Conservation (phyloP, 2,797 vertebrate species). For the Chaetodon trifasciatus region DNA sequence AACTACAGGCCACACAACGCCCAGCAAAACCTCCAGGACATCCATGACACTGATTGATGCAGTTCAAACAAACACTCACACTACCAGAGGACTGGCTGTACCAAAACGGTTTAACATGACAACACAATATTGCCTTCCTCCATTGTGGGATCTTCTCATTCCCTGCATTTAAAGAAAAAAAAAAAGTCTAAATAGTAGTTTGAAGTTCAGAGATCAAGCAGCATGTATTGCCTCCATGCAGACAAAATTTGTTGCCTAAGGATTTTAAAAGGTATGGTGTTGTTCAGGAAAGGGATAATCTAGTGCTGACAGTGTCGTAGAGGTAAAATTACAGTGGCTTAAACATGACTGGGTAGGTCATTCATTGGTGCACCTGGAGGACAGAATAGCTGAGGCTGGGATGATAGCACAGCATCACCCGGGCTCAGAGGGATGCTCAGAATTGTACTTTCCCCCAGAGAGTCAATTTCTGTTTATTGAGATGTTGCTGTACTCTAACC, state of each 20-base stretch:
- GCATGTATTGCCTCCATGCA: constrained; percentile 66
- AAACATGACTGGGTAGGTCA: constrained; percentile 71
- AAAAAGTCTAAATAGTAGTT: constrained; percentile 29
- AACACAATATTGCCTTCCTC: constrained; percentile 3
- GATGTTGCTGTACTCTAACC: constrained; percentile 38
- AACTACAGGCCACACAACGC: neutral
- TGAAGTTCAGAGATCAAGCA: constrained; percentile 70
- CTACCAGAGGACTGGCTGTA: neutral
- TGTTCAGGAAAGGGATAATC: constrained; percentile 72
- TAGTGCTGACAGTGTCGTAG: constrained; percentile 69
- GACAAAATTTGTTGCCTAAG: constrained; percentile 64
- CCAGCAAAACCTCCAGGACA: neutral
- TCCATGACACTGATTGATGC: neutral
- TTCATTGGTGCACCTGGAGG: constrained; percentile 68
- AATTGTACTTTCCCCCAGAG: constrained; percentile 51
- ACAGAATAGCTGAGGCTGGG: constrained; percentile 68
- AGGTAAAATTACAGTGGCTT: constrained; percentile 78
- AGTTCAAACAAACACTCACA: constrained; percentile 19
- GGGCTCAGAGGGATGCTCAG: constrained; percentile 60
- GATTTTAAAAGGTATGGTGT: constrained; percentile 63
- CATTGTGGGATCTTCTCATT: constrained; percentile 9
- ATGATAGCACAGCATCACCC: constrained; percentile 74
- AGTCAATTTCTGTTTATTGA: constrained; percentile 59
- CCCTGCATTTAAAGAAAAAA: neutral
- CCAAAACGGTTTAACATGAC: constrained; percentile 1